These are phyloP conservation scores for Parnassius mnemosyne DNA, from an alignment of 2,888 invertebrate species.

Conservation along the genomic window DNA sequence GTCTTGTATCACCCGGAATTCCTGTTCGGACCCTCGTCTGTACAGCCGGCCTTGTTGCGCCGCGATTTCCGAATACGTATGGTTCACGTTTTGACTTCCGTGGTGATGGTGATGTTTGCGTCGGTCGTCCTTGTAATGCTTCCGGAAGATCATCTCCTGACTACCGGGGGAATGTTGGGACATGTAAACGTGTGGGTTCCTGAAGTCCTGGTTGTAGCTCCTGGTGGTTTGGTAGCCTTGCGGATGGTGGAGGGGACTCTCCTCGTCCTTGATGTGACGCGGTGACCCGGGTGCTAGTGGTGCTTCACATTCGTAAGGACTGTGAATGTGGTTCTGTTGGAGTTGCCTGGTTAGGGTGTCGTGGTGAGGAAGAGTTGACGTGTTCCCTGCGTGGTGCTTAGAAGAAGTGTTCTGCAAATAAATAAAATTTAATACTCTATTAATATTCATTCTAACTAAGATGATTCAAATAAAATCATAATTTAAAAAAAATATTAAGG, in stretches of 20 bases:
- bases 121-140: slow-evolving; percentile 72
- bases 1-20: slow-evolving; percentile 81
- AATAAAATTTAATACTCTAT: slow-evolving; percentile 3
- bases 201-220: slow-evolving; percentile 73
- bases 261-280: slow-evolving; percentile 70
- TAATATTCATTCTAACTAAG: no score
- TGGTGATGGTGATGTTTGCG: slow-evolving; percentile 75
- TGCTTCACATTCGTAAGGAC: slow-evolving; percentile 76
- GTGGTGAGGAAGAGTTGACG: slow-evolving; percentile 84
- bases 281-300: slow-evolving; percentile 72
- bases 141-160: slow-evolving; percentile 71
- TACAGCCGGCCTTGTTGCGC: slow-evolving; percentile 73
- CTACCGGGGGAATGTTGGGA: slow-evolving; percentile 73
- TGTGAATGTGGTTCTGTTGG: slow-evolving; percentile 76
- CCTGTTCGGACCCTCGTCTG: slow-evolving; percentile 78
- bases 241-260: slow-evolving; percentile 63
- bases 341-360: slow-evolving; percentile 77
- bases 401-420: slow-evolving; percentile 89
- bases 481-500: no score
- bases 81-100: slow-evolving; percentile 83
- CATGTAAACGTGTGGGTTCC: slow-evolving; percentile 74
- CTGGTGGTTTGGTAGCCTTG: slow-evolving; percentile 71
- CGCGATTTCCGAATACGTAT: slow-evolving; percentile 88
- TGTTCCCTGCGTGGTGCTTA: slow-evolving; percentile 86
- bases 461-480: no score